Base-by-base conservation (phyloP, 2,888 invertebrate species). In the Cheilosia vulpina region DNA sequence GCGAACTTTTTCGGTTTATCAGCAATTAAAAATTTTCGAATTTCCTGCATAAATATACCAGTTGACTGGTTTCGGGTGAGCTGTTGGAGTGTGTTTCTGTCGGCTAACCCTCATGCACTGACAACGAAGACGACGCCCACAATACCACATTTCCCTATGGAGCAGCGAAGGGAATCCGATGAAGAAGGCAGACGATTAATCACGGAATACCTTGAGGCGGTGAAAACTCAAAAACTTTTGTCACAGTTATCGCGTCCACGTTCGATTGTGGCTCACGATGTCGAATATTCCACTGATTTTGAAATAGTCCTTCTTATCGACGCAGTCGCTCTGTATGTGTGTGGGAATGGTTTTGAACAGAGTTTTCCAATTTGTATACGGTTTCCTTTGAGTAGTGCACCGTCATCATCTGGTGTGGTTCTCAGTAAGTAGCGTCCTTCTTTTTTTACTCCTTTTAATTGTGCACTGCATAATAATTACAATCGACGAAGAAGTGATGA, bases 11-110 rank as follows among this genome's bases (percentile, higher is more conserved):
- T 57, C 50, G 72, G 55, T 81, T 85, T 85, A 85, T 85, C 85
- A 85, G 85, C 81, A 85, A 85, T 85, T 85, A 85, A 76, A 80
- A 80, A 62, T 84, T 81, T 62, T 62, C 43, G 68, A 85, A 85
- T 85, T 85, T 85, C 85, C 81, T 85, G 81, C 85, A 81, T 81
- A 81, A 81, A 77, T 72, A 77, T 72, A 68, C 72, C 72, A 41
- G 45, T 57, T 73, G 66, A 53, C 31, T 71, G 72, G 53, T 9
- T 53, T 60, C 38, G 17, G 27, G 50, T 19, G 34, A 15, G 31
- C 9, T 17, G 21, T n/a, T 34, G 38, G 43, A 52, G 9, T 7
- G 52, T 57, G 38, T 27, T 31, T 52, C 31, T 52, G 34, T 55
- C 57, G 63, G 45, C 31, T 69, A 63, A 52, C 43, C 38, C 38